These are phyloP conservation scores for Kuschelorhynchus macadamiae DNA, from an alignment of 2,888 invertebrate genomes.

Conservation along the genomic window DNA sequence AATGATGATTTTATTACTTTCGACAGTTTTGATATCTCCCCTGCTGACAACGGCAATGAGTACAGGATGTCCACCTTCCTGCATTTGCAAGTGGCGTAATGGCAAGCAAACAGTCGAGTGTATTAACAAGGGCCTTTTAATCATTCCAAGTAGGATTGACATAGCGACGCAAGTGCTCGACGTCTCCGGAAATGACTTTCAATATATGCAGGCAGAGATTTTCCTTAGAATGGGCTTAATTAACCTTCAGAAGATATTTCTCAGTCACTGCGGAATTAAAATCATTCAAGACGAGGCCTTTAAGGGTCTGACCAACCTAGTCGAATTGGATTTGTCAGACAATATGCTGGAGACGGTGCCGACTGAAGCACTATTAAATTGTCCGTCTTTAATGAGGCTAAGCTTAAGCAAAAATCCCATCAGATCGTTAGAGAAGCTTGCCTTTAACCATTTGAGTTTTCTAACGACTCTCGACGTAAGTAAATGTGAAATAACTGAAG, in stretches of 20 bases:
- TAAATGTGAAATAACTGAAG: conserved; percentile 82
- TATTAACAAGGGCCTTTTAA: conserved; percentile 80
- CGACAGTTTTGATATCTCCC: neutral
- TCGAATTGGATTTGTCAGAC: conserved; percentile 89
- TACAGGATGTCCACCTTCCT: conserved; percentile 67
- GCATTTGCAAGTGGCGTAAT: conserved; percentile 92
- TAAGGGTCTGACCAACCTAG: conserved; percentile 86
- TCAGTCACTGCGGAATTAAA: conserved; percentile 83
- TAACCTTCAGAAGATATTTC: conserved; percentile 89
- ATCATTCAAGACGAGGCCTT: conserved; percentile 86
- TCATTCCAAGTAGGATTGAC: conserved; percentile 85
- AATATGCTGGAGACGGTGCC: conserved; percentile 86
- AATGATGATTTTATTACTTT: conserved; percentile 15
- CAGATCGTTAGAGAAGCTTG: conserved; percentile 77
- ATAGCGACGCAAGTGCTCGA: conserved; percentile 90
- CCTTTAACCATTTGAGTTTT: conserved; percentile 82
- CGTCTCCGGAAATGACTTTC: conserved; percentile 86
- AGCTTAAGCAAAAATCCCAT: conserved; percentile 88
- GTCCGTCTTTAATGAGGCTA: conserved; percentile 86
- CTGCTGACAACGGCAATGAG: conserved; percentile 4
- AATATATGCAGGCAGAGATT: conserved; percentile 82
- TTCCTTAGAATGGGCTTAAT: conserved; percentile 85
- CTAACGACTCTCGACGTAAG: conserved; percentile 86
- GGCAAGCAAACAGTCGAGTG: conserved; percentile 94
- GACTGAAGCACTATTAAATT: conserved; percentile 82